Evolutionary conservation across 2,113 vertebrate genomes (phyloP), one percentile per base, ranked within the genome.

Genomic region (Oreamnos americanus): DNA sequence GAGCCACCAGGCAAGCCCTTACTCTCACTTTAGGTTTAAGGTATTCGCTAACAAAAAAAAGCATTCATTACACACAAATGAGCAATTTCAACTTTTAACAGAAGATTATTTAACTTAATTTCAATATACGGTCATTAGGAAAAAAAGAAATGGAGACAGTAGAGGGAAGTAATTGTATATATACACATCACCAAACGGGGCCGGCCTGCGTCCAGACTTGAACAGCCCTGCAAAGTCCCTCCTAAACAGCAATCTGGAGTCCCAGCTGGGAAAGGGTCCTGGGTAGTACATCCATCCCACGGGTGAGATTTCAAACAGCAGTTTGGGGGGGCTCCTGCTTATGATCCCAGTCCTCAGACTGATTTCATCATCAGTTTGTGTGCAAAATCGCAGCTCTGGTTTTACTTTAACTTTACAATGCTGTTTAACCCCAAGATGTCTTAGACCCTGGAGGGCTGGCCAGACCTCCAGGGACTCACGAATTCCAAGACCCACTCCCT

Each of bases 131-230:
- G 36, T 23, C 71, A 74, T 25, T 43, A 25, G 21, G 36, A 23
- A 39, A 14, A 39, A 74, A 74, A 25, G 21, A 39, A 43, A 25
- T 2, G 23, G 21, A 74, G 39, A 25, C 5, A 25, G 36, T 3
- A 25, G 21, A 43, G 21, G 21, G 71, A 43, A 43, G 5, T 43
- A 23, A 71, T 10, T 36, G 0, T 11, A 10, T 11, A 39, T 7
- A 39, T 3, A 25, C 11, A 25, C 11, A 3, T 74, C 71, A 25
- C 21, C 71, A 74, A 74, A 25, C 2, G 0, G 71, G 71, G 71
- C 21, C 0, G 0, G 23, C 36, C 71, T 25, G 21, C 2, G 2
- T 14, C 71, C 71, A 74, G 71, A 74, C 36, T 43, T 6, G 2
- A 74, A 43, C 21, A 74, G n/a, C 71, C 6, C 71, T 25, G 36